Evolutionary conservation across 2,797 vertebrate genomes (phyloP), one percentile per base, ranked within the genome.

Genomic region (Coluber constrictor): DNA sequence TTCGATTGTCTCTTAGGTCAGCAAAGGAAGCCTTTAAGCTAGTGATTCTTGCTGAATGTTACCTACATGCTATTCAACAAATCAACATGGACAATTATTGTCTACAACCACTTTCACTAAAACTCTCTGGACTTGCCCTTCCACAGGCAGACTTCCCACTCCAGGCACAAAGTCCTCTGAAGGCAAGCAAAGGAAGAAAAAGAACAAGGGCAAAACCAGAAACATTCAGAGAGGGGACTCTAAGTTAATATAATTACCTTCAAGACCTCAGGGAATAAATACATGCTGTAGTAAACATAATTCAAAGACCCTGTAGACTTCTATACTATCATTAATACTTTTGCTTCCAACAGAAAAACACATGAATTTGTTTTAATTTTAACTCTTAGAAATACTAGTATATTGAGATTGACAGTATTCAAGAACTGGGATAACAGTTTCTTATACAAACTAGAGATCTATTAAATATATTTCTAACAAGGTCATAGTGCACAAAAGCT

Each of bases 231-330:
- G 47, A 91, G 16, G 66, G 87, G 87, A 86, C 59, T 89, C 54
- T 83, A 87, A 16, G 25, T 74, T 91, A 63, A 70, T 86, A 29
- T 93, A 93, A 93, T 93, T 91, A 74, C 70, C 51, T 89, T 32
- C 47, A 86, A 57, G 70, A 63, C 90, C 70, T 60, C 23, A 47
- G 90, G 86, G 90, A 91, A 59, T 47, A 59, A n/a, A 32, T 12
- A 86, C 25, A 91, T 51, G 70, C 32, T 89, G 59, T 70, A 89
- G 90, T 86, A 93, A 89, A 89, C 90, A 91, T 83, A 57, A 86
- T 93, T 91, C 87, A 93, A 93, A 90, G 90, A 91, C 87, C 70
- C 54, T 93, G 93, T 37, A 93, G 87, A 93, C 93, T 91, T 91
- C 89, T 87, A 70, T 66, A 63, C 83, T 47, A 87, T 70, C 37